Evolutionary conservation across 2,797 vertebrate species (phyloP).

Genomic region (Salmo trutta): DNA sequence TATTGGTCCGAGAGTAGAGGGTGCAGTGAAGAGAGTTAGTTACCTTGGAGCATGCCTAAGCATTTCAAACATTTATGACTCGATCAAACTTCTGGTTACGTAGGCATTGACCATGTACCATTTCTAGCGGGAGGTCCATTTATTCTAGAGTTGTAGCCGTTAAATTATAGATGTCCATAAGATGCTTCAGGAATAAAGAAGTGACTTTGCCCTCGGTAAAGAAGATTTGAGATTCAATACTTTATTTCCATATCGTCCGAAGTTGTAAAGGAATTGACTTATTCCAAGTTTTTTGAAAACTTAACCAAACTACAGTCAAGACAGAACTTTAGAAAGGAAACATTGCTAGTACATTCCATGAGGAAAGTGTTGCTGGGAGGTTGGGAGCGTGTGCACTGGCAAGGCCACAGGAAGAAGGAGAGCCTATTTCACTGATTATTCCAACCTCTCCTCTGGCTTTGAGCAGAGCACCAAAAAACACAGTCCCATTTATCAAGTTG

Average conservation of each 20-base stretch:
- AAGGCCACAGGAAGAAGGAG: constrained; percentile 1
- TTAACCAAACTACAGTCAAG: not conserved
- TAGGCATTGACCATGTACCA: not conserved
- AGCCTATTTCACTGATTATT: not conserved
- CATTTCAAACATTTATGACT: constrained; percentile 4
- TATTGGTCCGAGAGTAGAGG: not conserved
- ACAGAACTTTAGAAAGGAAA: not conserved
- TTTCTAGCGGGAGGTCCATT: not conserved
- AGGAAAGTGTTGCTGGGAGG: not conserved
- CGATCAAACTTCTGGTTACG: not conserved
- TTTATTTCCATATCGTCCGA: not conserved
- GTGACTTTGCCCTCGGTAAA: not conserved
- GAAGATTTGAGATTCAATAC: not conserved
- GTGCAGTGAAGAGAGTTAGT: not conserved
- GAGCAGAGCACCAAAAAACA: constrained; percentile 3
- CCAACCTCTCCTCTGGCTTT: not conserved
- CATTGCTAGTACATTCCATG: not conserved
- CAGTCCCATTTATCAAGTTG: constrained; percentile 12
- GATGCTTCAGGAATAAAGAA: too few relatives aligned
- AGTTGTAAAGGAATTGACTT: not conserved
- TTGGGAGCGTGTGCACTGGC: not conserved
- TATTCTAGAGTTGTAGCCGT: not conserved
- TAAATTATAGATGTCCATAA: not conserved
- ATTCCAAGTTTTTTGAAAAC: too few relatives aligned
- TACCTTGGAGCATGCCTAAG: not conserved